Evolutionary conservation across 2,113 vertebrate genomes (phyloP).

Genomic region (Stegastes partitus): DNA sequence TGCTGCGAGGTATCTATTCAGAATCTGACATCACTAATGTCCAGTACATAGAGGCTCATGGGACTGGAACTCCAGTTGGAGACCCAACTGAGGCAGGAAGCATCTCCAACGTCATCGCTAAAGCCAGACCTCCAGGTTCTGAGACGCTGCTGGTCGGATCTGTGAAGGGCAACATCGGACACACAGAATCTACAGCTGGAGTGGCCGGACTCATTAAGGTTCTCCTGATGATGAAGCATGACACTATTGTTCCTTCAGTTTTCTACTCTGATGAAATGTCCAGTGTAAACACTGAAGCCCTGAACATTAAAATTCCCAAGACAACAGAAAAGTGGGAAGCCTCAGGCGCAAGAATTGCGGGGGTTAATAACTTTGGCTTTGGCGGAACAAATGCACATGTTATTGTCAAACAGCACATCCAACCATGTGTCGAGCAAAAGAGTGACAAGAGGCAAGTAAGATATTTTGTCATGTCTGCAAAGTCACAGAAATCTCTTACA

Average conservation of each 20-base stretch:
- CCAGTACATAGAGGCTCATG: constrained; percentile 90
- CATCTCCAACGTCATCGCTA: constrained; percentile 85
- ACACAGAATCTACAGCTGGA: constrained; percentile 89
- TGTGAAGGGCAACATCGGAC: constrained; percentile 91
- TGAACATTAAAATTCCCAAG: constrained; percentile 84
- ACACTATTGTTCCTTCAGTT: constrained; percentile 87
- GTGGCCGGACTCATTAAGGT: constrained; percentile 89
- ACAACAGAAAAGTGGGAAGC: constrained; percentile 85
- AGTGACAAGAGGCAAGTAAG: constrained; percentile 66
- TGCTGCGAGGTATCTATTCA: constrained; percentile 87
- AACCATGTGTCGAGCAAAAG: constrained; percentile 37
- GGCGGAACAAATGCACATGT: constrained; percentile 90
- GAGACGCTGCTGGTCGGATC: constrained; percentile 86
- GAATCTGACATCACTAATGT: constrained; percentile 80
- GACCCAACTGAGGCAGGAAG: constrained; percentile 87
- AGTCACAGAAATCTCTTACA: constrained; percentile 84
- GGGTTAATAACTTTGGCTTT: constrained; percentile 91
- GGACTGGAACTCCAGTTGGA: constrained; percentile 88
- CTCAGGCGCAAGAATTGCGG: constrained; percentile 80
- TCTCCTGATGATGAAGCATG: constrained; percentile 90
- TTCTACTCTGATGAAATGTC: constrained; percentile 84
- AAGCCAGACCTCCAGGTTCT: constrained; percentile 73
- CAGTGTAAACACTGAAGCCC: constrained; percentile 79
- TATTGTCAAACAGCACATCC: constrained; percentile 85
- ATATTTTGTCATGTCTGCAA: constrained; percentile 87